Conservation (phyloP, 2,113 vertebrate species). For the Gavialis gangeticus region DNA sequence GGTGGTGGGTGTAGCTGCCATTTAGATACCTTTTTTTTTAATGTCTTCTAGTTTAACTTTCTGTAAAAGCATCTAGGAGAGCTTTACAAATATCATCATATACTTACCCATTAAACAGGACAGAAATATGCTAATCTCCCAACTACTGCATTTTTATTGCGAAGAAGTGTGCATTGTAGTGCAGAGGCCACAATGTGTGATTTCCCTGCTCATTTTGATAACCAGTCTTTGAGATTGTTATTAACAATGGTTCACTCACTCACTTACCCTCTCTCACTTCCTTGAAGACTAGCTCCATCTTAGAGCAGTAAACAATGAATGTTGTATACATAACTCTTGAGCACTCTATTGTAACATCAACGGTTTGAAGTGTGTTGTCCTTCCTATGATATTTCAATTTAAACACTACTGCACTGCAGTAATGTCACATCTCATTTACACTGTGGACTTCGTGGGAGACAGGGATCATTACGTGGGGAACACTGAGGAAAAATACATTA, state of each 20-base stretch:
- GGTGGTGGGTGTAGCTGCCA: not conserved
- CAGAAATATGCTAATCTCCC: not conserved
- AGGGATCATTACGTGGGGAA: constrained; percentile 50
- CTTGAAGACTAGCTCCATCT: not conserved
- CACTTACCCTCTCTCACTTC: not conserved
- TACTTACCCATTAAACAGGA: constrained; percentile 18
- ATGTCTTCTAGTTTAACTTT: not conserved
- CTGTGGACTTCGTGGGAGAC: constrained; percentile 56
- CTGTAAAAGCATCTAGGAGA: not conserved
- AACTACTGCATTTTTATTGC: not conserved
- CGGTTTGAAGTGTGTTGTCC: constrained; percentile 23
- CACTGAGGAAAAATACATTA: constrained; percentile 59
- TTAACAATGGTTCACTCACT: constrained; percentile 24
- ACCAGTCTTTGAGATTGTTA: constrained; percentile 33
- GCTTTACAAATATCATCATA: not conserved
- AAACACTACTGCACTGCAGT: constrained; percentile 49
- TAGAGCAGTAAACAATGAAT: constrained; percentile 17
- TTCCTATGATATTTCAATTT: constrained; percentile 66
- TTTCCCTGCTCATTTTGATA: constrained; percentile 17
- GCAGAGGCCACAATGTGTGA: not conserved
- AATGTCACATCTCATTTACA: constrained; percentile 62
- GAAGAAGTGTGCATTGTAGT: constrained; percentile 3
- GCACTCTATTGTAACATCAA: not conserved
- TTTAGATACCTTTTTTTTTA: not conserved
- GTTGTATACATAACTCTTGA: constrained; percentile 8